Evolutionary conservation across 2,888 invertebrate species (phyloP), one percentile per base, ranked within the genome.

Genomic region (Salpingus planirostris): DNA sequence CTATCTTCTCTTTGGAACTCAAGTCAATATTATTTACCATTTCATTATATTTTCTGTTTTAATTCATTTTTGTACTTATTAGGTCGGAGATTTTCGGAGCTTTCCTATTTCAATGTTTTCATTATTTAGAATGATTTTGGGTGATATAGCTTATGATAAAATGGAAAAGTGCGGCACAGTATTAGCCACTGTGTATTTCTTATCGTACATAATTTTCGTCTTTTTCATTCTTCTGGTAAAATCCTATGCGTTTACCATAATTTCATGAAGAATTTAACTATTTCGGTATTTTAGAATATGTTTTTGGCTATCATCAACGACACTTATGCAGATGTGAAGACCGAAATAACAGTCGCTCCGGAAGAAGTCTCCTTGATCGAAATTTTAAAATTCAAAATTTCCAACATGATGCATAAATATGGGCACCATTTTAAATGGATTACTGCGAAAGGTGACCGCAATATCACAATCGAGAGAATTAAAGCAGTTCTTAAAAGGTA

Each of bases 261-360:
- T 4, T 13, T 21, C 2, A 14, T 15, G 15, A 6, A 8, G 4
- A 5, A 23, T 8, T 11, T 8, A 23, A 27, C n/a, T n/a, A n/a
- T n/a, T n/a, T n/a, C n/a, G n/a, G n/a, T n/a, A 21, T 3, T 7
- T 21, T 46, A 76, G 76, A 84, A 84, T 60, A 83, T 85, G 82
- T 85, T 85, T 63, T 57, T 85, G 59, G 85, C 84, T 38, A 85
- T 86, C 52, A 82, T 86, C 46, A 81, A 79, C 55, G 84, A 84
- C 54, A 78, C 83, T 0, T 85, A 83, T 54, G 71, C 76, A 1
- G 76, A 78, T 49, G 82, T 84, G 2, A 84, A 83, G 60, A 68
- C 71, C 2, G 80, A 84, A 59, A 69, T 78, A 60, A 71, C 56
- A 59, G 66, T 62, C 11, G 53, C 59, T 5, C 60, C 62, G 1